Percentiles rank a stretch among this genome's conserved stretches.
These are phyloP conservation scores for Sminthurinus aureus DNA, from an alignment of 2,888 invertebrate species.

Conservation along the genomic window DNA sequence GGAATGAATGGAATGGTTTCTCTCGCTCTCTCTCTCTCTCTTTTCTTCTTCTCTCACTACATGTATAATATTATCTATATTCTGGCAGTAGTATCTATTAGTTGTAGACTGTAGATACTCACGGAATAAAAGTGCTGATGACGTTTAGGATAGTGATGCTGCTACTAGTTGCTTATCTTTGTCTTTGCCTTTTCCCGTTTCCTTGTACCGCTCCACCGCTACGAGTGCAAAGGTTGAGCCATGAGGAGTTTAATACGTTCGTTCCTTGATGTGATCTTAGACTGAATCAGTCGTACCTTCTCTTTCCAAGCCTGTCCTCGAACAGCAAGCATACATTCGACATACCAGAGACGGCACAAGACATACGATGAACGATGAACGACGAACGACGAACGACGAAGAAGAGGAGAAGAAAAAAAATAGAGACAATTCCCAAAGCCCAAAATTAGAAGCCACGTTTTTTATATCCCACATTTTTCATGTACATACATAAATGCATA, in stretches of 20 bases:
- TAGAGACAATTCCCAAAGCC: conserved; percentile 54
- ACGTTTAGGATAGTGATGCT: neutral
- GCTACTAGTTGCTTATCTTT: neutral
- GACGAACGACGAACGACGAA: neutral
- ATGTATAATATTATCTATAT: conserved; percentile 6
- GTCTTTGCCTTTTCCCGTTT: neutral
- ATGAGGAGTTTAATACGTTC: conserved; percentile 87
- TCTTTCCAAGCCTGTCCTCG: conserved; percentile 57
- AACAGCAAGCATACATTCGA: conserved; percentile 15
- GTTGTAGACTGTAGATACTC: neutral
- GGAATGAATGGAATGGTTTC: conserved; percentile 41
- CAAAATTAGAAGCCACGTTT: conserved; percentile 58
- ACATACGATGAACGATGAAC: no score
- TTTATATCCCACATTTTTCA: conserved; percentile 24
- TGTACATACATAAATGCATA: neutral
- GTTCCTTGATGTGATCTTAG: conserved; percentile 84
- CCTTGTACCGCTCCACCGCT: conserved; percentile 16
- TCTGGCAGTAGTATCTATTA: neutral
- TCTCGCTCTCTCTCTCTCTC: conserved; percentile 2
- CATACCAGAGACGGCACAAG: no score
- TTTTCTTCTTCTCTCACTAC: neutral
- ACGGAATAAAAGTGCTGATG: no score
- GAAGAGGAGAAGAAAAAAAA: conserved; percentile 15
- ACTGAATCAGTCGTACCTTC: conserved; percentile 76
- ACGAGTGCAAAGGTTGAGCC: conserved; percentile 51